These are phyloP conservation scores for Numida meleagris DNA, from an alignment of 2,113 vertebrate genomes.

Conservation along the genomic window DNA sequence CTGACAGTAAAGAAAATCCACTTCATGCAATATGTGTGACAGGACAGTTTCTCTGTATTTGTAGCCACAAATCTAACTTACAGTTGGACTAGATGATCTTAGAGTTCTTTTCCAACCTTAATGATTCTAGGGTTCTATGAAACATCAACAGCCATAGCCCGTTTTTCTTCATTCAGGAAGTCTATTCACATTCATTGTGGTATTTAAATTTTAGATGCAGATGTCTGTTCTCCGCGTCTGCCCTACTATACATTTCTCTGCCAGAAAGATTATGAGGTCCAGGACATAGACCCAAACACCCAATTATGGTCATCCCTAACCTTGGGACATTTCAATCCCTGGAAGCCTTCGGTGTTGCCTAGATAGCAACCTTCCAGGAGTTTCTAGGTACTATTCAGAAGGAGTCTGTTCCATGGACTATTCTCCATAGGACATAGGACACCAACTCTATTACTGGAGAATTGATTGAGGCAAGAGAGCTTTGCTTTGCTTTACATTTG, in stretches of 20 bases:
- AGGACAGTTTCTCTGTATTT: neutral
- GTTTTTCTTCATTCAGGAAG: neutral
- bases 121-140: neutral
- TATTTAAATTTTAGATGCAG: neutral
- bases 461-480: neutral
- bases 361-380: neutral
- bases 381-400: neutral
- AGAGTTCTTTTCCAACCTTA: neutral
- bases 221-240: neutral
- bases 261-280: neutral
- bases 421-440: neutral
- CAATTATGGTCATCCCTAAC: neutral
- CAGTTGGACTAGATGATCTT: neutral
- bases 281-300: neutral
- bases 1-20: neutral
- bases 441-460: neutral
- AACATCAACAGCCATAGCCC: neutral
- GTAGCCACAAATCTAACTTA: neutral
- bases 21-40: neutral
- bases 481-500: neutral
- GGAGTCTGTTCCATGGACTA: neutral
- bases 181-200: neutral
- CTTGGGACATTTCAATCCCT: neutral
- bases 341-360: neutral
- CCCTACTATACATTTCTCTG: neutral